Percentiles rank a stretch among this genome's conserved stretches.
These are phyloP conservation scores for Panthera tigris DNA, from an alignment of 2,113 vertebrate species.

Conservation along the genomic window DNA sequence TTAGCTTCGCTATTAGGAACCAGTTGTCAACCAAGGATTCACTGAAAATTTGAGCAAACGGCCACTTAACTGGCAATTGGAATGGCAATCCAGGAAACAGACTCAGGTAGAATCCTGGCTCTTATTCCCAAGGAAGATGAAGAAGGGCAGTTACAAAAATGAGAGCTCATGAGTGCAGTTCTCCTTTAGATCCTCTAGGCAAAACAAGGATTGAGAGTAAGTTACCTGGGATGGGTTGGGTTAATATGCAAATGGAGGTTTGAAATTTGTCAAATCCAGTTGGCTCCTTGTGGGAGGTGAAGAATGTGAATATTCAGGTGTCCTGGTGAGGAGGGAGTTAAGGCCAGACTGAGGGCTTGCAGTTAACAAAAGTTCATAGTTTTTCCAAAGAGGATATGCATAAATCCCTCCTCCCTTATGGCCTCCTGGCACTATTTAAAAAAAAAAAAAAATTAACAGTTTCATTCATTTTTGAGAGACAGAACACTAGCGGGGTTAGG, in stretches of 20 bases:
- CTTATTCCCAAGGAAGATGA: neutral
- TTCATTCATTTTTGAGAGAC: no score
- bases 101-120: neutral
- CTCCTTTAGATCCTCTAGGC: neutral
- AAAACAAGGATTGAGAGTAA: neutral
- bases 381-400: neutral
- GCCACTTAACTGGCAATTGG: neutral
- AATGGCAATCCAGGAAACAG: neutral
- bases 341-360: neutral
- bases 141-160: neutral
- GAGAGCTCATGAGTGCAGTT: neutral
- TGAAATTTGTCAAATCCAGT: neutral
- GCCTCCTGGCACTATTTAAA: neutral
- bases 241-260: neutral
- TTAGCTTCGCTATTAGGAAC: neutral
- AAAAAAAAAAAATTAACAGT: no score
- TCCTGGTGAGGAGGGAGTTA: neutral
- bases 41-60: neutral
- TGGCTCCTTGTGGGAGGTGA: neutral
- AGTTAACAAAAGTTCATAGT: neutral
- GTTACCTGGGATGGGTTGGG: neutral
- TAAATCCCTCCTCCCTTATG: neutral
- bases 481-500: no score
- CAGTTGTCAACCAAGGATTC: neutral
- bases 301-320: neutral